Evolutionary conservation across 2,113 vertebrate species (phyloP), one percentile per base, ranked within the genome.

Genomic region (Scomber colias): DNA sequence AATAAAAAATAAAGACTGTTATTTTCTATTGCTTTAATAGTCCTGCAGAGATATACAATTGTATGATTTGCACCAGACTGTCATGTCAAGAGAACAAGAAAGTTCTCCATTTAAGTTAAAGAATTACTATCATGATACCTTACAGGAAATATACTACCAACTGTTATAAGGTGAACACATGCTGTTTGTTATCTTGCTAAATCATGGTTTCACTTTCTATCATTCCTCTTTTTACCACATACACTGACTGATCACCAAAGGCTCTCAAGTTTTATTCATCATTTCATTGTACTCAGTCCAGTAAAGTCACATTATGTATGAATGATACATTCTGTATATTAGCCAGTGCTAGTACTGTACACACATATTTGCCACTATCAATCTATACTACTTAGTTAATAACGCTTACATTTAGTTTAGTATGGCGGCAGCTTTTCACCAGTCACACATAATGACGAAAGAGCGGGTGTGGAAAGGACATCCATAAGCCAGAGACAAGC

Each of bases 391-490:
- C 76, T 84, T 83, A 83, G 82, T 90, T 86, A 89, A 89, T 91
- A 91, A 88, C 86, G 82, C 77, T 90, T 77, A 86, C 76, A 87
- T 77, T 73, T 73, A 76, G 72, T 86, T 89, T 86, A 69, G 85
- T 73, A 49, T 17, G 67, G 75, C 57, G 67, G 81, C 89, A 88
- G 90, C 83, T 89, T 87, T 92, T 85, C 75, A 87, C 67, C 82
- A 67, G 74, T 82, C 83, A 65, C 62, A 79, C 75, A 87, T 88
- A 88, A 87, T 81, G 85, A 82, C 66, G 63, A 83, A 82, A 76
- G 85, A 84, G 80, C 67, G 51, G 84, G 84, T 79, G 78, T 81
- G 82, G 76, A 90, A 71, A 87, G 87, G 81, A 89, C 81, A 86
- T 90, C 81, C 81, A 78, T 89, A 88, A 89, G 87, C 79, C 81